These are phyloP conservation scores for Malurus leucopterus DNA, from an alignment of 2,797 vertebrate genomes.

Conservation along the genomic window DNA sequence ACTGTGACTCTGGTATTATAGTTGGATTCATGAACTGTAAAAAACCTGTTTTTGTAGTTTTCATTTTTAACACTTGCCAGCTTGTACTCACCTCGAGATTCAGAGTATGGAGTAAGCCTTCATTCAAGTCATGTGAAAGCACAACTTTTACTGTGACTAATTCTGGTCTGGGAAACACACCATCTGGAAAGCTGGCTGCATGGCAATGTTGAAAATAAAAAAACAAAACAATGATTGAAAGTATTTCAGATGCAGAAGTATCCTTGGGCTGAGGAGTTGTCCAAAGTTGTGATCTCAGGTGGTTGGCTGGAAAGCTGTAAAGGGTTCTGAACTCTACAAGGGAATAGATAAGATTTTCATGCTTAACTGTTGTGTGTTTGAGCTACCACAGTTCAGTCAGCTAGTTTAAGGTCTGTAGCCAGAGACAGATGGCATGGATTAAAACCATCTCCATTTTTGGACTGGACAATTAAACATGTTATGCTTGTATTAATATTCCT, in stretches of 20 bases:
- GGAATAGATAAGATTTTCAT: not conserved
- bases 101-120: not conserved
- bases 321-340: not conserved
- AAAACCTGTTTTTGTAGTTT: not conserved
- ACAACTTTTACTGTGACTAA: not conserved
- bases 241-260: not conserved
- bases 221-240: not conserved
- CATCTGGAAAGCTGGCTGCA: not conserved
- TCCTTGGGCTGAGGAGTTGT: not conserved
- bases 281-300: not conserved
- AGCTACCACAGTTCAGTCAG: not conserved
- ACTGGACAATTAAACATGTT: conserved; percentile 12
- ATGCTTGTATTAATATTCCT: not conserved
- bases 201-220: not conserved
- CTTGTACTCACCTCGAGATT: not conserved
- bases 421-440: conserved; percentile 31
- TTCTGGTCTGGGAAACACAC: not conserved
- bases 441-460: conserved; percentile 18
- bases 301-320: not conserved
- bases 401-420: not conserved
- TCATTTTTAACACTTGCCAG: not conserved
- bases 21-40: not conserved
- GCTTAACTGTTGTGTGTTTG: not conserved
- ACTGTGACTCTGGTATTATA: not conserved
- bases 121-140: not conserved